Conservation (phyloP, 2,797 vertebrate genomes). For the Channa striata region DNA sequence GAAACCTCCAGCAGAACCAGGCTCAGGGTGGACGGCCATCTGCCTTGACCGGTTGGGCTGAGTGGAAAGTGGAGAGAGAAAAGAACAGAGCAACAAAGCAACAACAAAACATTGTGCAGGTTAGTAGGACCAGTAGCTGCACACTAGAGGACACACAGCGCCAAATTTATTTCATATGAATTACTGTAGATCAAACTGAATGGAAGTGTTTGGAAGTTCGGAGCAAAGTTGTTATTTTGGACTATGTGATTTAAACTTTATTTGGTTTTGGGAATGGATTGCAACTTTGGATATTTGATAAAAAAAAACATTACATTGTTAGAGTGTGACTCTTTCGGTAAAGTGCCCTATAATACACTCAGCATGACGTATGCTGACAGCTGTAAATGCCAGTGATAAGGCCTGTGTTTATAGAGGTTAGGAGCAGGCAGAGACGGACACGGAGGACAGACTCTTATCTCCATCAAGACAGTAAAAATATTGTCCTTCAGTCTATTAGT, state of each 20-base stretch:
- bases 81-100: too few species aligned
- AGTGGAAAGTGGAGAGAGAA: too few species aligned
- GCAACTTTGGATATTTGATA: slow-evolving; percentile 8
- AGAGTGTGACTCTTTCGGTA: slow-evolving; percentile 13
- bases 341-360: slow-evolving; percentile 59
- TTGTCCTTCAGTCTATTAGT: slow-evolving; percentile 67
- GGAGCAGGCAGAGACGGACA: slow-evolving; percentile 83
- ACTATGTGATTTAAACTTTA: too few species aligned
- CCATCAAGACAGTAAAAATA: slow-evolving; percentile 61
- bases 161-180: too few species aligned
- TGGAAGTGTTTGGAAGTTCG: too few species aligned
- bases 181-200: not conserved
- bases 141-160: too few species aligned
- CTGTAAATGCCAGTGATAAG: slow-evolving; percentile 82
- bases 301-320: not conserved
- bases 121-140: too few species aligned
- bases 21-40: too few species aligned
- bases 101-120: too few species aligned
- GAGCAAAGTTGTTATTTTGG: too few species aligned
- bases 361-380: slow-evolving; percentile 55
- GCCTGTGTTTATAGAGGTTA: slow-evolving; percentile 77
- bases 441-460: slow-evolving; percentile 84
- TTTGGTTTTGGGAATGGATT: not conserved
- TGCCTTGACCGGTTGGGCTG: too few species aligned
- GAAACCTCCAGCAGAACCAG: too few species aligned